phyloP scores from a whole-genome alignment of 2,113 vertebrate species.

The Cynopterus brachyotis region DNA sequence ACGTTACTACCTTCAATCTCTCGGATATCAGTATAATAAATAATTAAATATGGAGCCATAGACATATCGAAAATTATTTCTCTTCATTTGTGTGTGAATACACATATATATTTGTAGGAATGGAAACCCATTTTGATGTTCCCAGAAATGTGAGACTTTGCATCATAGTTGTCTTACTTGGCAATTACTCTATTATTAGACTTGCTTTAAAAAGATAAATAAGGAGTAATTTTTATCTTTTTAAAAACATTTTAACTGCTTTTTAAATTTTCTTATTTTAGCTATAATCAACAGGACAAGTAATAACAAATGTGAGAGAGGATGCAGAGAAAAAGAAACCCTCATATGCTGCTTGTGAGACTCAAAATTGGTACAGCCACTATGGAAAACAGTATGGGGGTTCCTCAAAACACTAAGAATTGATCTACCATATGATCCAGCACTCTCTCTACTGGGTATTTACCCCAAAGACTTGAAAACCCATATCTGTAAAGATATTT shows the following conservation, averaged over 20 bases:
- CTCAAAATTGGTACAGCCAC: too few species aligned
- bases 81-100: not conserved
- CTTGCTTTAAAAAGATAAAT: constrained; percentile 20
- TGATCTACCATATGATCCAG: too few species aligned
- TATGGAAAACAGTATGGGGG: too few species aligned
- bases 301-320: too few species aligned
- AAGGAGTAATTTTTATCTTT: not conserved
- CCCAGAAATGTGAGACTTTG: not conserved
- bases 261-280: too few species aligned
- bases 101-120: not conserved
- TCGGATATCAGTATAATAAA: not conserved
- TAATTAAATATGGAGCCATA: not conserved
- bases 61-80: not conserved
- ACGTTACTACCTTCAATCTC: not conserved
- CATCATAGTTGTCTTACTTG: not conserved
- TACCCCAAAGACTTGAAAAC: too few species aligned
- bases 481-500: too few species aligned
- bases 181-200: not conserved
- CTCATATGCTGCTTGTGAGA: too few species aligned
- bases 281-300: too few species aligned
- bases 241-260: not conserved
- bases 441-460: too few species aligned
- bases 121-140: not conserved
- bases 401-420: too few species aligned
- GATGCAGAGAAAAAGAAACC: too few species aligned